Base-by-base conservation (phyloP, 2,797 vertebrate species). In the Artibeus jamaicensis region DNA sequence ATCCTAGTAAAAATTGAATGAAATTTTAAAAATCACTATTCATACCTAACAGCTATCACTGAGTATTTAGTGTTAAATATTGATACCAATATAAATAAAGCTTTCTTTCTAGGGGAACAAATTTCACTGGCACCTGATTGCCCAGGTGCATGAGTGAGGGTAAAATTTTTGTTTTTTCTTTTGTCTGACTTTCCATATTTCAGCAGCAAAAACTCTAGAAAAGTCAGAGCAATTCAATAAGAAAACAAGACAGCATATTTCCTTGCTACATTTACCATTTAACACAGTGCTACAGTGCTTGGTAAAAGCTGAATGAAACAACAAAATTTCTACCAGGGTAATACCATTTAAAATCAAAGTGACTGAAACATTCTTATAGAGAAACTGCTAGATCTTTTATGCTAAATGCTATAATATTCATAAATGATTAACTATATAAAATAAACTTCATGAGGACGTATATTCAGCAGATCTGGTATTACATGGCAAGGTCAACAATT, bases 331-430 rank as follows among this genome's bases (percentile, higher is more conserved):
- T 82, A 39, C 55, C 29, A 74, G 22, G 9, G 44, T 85, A 82
- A 79, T 74, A 76, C 29, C 42, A 94, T 34, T 88, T 70, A 82
- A 90, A 79, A 16, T 91, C 65, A 73, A 74, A 94, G 37, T 85
- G 22, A 42, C 2, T 34, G 7, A 67, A n/a, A 48, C 11, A 81
- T n/a, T 73, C 57, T 89, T 42, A 65, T 1, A 78, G 24, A 73
- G 34, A 87, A 92, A 92, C 32, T 78, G 48, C 29, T 79, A 24
- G 71, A 42, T 78, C 9, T 67, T 48, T 62, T 19, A 83, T 44
- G 62, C 22, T 86, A 62, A 81, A 71, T 57, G 22, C 39, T 59
- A 9, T 70, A 74, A 77, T 71, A 85, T 92, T 94, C 78, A 65
- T 55, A 91, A 85, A 4, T 48, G 86, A 37, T 42, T 46, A 37